Evolutionary conservation across 2,113 vertebrate species (phyloP), one percentile per base, ranked within the genome.

Genomic region (Xerus inauris): DNA sequence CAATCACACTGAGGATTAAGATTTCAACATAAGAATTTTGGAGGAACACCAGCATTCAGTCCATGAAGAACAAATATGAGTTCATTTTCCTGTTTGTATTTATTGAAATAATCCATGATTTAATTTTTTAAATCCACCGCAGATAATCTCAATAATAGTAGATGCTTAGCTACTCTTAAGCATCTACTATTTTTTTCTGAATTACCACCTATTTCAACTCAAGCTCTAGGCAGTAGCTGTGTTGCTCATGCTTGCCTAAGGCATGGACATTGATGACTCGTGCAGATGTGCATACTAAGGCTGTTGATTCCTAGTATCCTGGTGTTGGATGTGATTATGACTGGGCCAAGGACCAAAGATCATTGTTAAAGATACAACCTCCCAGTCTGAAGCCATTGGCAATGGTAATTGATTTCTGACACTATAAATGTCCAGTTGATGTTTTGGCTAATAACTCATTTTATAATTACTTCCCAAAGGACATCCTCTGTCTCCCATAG

Each of bases 271-370:
- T 14, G 5, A 49, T 22, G 42, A 38, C 32, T 76, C 10, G 8
- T 22, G 30, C 1, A 45, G 7, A 54, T 40, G 5, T 0, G 8
- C 9, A 9, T 5, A 0, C n/a, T 57, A 22, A 64, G 24, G 19
- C 24, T 93, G 22, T 2, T 42, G 22, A 51, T 64, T 28, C 8
- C 49, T 42, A 10, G 19, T 47, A 35, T 32, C 49, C 35, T 51
- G 28, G 3, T 8, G 26, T 40, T 45, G 35, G 6, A 45, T 38
- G 13, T 54, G 49, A 71, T 13, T 30, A 81, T 13, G n/a, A 64
- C 28, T 32, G 11, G 9, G 11, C 9, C 40, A 35, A 73, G 35
- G 26, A 73, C 11, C 10, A 77, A 64, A 22, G 69, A 26, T 9
- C 19, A 40, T 22, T 5, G 67, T 35, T 73, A 17, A 2, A 75